Evolutionary conservation across 2,888 invertebrate species (phyloP), one percentile per base, ranked within the genome.

Genomic region (Cylindroiulus punctatus): DNA sequence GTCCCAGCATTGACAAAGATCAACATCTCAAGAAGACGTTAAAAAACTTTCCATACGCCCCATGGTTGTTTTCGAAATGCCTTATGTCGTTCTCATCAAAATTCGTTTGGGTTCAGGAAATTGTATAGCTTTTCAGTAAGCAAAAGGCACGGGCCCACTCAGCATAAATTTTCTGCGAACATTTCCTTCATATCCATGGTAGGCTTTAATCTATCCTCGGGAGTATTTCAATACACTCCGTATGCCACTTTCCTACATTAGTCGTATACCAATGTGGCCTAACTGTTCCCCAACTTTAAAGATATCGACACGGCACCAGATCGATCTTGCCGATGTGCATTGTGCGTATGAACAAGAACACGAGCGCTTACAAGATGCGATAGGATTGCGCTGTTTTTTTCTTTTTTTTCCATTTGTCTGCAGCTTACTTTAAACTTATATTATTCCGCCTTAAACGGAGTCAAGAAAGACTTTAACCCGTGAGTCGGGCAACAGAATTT

Each of bases 401-500:
- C 8, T 12, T 22, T n/a, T n/a, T 36, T 36, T 36, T 36, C 65
- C 65, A 65, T 65, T 65, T 65, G 65, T 65, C 65, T 65, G 65
- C 22, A 65, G 65, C 65, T 65, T 65, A 65, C n/a, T 65, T 65
- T 65, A 65, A 65, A 65, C 65, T 65, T 26, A 65, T 26, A 65
- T 52, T 65, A 22, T 65, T 65, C n/a, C 12, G 65, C 26, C 65
- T 65, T 65, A 65, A 65, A 65, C 65, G 65, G n/a, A 65, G 26
- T n/a, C 26, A 5, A 65, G 65, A 26, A 65, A 65, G 65, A 65
- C 65, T 26, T 65, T 65, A 65, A 65, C 65, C 65, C 65, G 14
- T 65, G 65, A 5, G 65, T 65, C 26, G n/a, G 65, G 65, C 65
- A 65, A 65, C 65, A 65, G 65, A 65, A 65, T 65, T 65, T 65